Evolutionary conservation across 2,888 invertebrate species (phyloP).

Genomic region (Scaptodrosophila latifasciaeformis): DNA sequence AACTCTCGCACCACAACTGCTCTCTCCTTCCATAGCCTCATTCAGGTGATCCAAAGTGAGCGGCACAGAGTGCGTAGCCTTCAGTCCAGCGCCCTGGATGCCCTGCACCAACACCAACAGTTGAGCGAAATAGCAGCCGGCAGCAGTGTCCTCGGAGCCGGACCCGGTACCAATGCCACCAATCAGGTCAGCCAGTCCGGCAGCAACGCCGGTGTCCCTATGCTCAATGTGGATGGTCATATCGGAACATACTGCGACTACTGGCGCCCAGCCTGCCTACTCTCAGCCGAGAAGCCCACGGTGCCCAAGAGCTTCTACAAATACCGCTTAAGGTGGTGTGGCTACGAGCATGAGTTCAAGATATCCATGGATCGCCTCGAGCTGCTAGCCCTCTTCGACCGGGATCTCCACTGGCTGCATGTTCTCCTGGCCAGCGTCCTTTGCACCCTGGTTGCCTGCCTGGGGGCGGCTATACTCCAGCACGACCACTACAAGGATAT

Average conservation of each 20-base stretch:
- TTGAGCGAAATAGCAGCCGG: too few relatives aligned
- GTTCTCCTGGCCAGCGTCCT: constrained; percentile 88
- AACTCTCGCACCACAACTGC: constrained; percentile 35
- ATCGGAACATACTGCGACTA: constrained; percentile 73
- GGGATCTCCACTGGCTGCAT: constrained; percentile 85
- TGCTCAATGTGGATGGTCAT: constrained; percentile 71
- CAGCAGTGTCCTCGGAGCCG: constrained; percentile 14
- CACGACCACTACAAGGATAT: constrained; percentile 93
- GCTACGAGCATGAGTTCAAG: constrained; percentile 77
- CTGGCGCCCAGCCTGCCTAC: constrained; percentile 72
- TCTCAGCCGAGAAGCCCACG: constrained; percentile 69
- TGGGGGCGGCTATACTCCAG: constrained; percentile 89
- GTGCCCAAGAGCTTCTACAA: constrained; percentile 74
- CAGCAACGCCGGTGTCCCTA: constrained; percentile 31
- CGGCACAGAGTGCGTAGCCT: constrained; percentile 37
- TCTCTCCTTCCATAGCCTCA: constrained; percentile 67
- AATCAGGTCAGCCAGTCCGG: constrained; percentile 44
- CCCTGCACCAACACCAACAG: constrained; percentile 43
- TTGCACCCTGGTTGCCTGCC: constrained; percentile 88
- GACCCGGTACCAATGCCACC: constrained; percentile 24
- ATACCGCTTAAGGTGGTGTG: constrained; percentile 72
- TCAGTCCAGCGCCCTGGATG: constrained; percentile 27
- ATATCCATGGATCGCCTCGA: constrained; percentile 94
- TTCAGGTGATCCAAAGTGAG: constrained; percentile 67
- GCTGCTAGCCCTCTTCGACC: constrained; percentile 92